Evolutionary conservation across 2,113 vertebrate genomes (phyloP).

Genomic region (Saguinus midas): DNA sequence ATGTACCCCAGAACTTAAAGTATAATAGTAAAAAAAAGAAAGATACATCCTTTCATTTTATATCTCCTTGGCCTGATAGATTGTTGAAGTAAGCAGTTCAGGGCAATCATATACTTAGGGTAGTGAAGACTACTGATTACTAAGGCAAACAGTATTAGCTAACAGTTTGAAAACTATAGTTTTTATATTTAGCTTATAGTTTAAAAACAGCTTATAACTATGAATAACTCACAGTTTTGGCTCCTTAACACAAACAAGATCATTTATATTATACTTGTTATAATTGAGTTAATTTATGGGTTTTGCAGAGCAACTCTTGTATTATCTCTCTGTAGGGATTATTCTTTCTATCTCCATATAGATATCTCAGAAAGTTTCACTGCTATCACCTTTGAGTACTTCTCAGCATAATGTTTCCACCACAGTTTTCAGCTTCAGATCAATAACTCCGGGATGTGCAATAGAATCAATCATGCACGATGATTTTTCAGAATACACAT

Average conservation of each 20-base stretch:
- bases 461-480: rapidly evolving
- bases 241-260: neutral
- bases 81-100: neutral
- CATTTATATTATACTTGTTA: neutral
- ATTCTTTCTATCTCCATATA: neutral
- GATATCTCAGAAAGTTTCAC: neutral
- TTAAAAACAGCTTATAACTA: neutral
- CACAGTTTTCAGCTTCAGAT: neutral
- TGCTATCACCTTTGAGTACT: neutral
- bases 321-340: neutral
- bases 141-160: neutral
- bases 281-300: neutral
- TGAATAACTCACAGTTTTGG: neutral
- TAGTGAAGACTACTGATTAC: neutral
- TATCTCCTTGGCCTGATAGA: neutral
- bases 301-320: neutral
- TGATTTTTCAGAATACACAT: neutral
- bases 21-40: neutral
- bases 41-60: neutral
- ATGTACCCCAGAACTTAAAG: no score
- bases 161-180: neutral
- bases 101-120: neutral
- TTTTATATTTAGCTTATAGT: neutral
- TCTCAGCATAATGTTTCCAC: neutral
- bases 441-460: neutral